Base-by-base conservation (phyloP, 2,797 vertebrate species). In the Periophthalmus magnuspinnatus region DNA sequence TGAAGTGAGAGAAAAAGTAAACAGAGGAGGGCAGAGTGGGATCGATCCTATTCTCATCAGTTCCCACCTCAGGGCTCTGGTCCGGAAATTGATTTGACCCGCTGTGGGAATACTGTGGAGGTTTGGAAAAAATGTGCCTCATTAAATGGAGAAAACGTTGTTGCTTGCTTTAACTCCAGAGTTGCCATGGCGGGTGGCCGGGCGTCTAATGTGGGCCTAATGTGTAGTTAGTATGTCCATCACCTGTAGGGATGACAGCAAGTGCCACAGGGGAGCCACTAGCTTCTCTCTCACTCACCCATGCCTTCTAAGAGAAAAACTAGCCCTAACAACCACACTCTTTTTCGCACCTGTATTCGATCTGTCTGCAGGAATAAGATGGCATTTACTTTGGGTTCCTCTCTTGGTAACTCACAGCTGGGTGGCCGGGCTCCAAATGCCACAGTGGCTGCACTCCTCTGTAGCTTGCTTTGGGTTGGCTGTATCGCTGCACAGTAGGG, bases 311-410 rank as follows among this genome's bases (percentile, higher is more conserved):
- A 82, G 84, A 86, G 81, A 88, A 87, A 79, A 89, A 90, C 81
- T 77, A 83, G 79, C 78, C 80, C 74, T 82, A 85, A 88, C 87
- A 86, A 78, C 80, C 82, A 60, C 82, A 83, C 81, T 84, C 73
- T 81, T 80, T 88, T 87, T 84, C 57, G 16, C 83, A 71, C 79
- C 79, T 71, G 78, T 79, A 80, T 84, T 88, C 88, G 79, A 85
- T 90, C 79, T 73, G 81, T 88, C 92, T 84, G 90, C 91, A 84
- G 84, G 72, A 80, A 81, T 77, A 83, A 63, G 90, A 84, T 94
- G 93, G 91, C 93, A 94, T 94, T 95, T 95, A 93, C 88, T 93
- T 88, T 86, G 83, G 86, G 85, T 84, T 87, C 74, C 78, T 84
- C 86, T 90, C 88, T 89, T 89, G 91, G 92, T 94, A 91, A 88